Conservation (phyloP, 2,113 vertebrate species). For the Plecotus auritus region DNA sequence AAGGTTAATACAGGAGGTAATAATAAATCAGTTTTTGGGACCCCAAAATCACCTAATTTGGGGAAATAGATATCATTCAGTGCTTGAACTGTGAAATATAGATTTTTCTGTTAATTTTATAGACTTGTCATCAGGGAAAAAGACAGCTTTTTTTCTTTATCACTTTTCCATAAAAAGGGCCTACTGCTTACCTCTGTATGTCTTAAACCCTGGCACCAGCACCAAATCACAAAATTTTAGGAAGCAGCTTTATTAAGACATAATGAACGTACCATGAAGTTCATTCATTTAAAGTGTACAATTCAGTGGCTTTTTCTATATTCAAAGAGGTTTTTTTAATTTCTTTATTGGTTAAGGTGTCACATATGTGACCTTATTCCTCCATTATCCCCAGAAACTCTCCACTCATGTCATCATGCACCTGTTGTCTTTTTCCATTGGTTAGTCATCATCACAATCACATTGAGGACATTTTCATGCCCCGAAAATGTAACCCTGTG, state of each 20-base stretch:
- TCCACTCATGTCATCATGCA: too few species aligned
- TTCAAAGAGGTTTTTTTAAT: background rate
- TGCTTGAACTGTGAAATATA: background rate
- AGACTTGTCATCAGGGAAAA: too few species aligned
- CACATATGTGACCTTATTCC: too few species aligned
- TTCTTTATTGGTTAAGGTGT: too few species aligned
- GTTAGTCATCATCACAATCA: background rate
- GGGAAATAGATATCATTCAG: background rate
- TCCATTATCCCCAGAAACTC: too few species aligned
- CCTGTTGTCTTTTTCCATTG: too few species aligned
- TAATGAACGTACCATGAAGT: background rate
- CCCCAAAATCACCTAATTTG: background rate
- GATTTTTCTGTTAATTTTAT: background rate
- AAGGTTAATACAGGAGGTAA: constrained; percentile 86
- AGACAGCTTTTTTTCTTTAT: background rate
- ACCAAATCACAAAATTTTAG: background rate
- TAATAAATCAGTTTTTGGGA: background rate
- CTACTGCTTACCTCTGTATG: background rate
- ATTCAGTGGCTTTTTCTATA: background rate
- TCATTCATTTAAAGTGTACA: background rate
- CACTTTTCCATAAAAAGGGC: background rate
- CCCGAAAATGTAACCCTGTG: background rate
- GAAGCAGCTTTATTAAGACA: background rate
- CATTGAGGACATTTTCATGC: background rate
- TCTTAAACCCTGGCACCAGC: background rate